Evolutionary conservation across 2,888 invertebrate genomes (phyloP), one percentile per base, ranked within the genome.

Genomic region (Tenthredo amoena): DNA sequence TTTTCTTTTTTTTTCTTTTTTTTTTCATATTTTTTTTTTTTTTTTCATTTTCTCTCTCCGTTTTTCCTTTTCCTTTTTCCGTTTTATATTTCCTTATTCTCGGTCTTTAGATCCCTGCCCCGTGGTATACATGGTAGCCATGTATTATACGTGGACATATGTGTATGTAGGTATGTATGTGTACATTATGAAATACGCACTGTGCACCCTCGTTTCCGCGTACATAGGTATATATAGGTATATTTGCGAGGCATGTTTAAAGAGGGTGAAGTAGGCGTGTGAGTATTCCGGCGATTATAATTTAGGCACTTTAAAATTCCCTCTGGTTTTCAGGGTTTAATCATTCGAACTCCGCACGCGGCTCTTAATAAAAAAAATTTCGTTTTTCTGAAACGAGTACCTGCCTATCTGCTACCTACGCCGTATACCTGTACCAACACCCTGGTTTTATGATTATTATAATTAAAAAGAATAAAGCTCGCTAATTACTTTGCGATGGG

Each of bases 391-490:
- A 34, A 68, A 31, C 31, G 68, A 31, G 31, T 10, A 31, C 68
- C 31, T 34, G 12, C 37, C 37, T 55, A 0, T 18, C 6, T 1
- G 21, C 26, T 26, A 26, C 62, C 26, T 3, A 3, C 26, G 9
- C 31, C 68, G 26, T 26, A 34, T 18, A 18, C 12, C 31, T 68
- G 21, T 15, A 21, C 21, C 9, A 10, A 43, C 74, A 43, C 10
- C 50, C 6, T 26, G 31, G 55, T 50, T 77, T 47, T 77, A 74
- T 74, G 18, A 81, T 81, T 40, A 81, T 81, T 83, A 71, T 83
- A 83, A 83, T 83, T 71, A 83, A 83, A 83, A 83, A 47, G 83
- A 37, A 71, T 71, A 58, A 83, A 83, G 68, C 68, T 74, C 43
- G 47, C 83, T 83, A 83, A 83, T 83, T 83, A 71, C 83, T 83